Evolutionary conservation across 2,113 vertebrate genomes (phyloP), one percentile per base, ranked within the genome.

Genomic region (Nyctereutes procyonoides): DNA sequence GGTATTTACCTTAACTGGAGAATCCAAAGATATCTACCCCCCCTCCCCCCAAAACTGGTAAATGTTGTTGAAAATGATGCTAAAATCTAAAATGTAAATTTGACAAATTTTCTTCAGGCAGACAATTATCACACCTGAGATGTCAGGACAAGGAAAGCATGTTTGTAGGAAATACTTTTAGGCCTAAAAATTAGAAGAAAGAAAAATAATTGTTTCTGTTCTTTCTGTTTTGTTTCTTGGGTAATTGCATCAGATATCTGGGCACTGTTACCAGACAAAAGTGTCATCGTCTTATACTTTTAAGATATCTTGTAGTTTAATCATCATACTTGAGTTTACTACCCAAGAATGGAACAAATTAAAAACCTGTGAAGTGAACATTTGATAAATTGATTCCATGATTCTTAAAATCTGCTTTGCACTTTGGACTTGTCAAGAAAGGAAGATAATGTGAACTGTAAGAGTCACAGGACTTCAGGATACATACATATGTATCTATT

Each of bases 171-270:
- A 96, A 85, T 67, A n/a, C 9, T 12, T 95, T 67, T 60, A 95
- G 32, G 15, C 13, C 65, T 81, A 92, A 79, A 51, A 92, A 81
- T 55, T 71, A 96, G 90, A 35, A 96, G 51, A 95, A 97, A 93
- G 4, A 65, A 95, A 95, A 38, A 24, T 43, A 98, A 97, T 38
- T 16, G 1, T 13, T 97, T 58, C 24, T 82, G 9, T 95, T 88
- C 19, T 97, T 43, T 97, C 38, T 80, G 22, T 74, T 96, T 92
- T 96, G 89, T 90, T 97, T 95, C 89, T 90, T 81, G 96, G 71
- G 4, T 24, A 10, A 58, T 89, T n/a, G 88, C 63, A 14, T 38
- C 63, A 86, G 43, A 95, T 73, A 96, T 88, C 74, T 22, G 90
- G 84, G 43, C 35, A 96, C 93, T 90, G 87, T 86, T 90, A 95